Conservation (phyloP, 53 echinoderm and acorn worm species). For the Mesocentrotus franciscanus region DNA sequence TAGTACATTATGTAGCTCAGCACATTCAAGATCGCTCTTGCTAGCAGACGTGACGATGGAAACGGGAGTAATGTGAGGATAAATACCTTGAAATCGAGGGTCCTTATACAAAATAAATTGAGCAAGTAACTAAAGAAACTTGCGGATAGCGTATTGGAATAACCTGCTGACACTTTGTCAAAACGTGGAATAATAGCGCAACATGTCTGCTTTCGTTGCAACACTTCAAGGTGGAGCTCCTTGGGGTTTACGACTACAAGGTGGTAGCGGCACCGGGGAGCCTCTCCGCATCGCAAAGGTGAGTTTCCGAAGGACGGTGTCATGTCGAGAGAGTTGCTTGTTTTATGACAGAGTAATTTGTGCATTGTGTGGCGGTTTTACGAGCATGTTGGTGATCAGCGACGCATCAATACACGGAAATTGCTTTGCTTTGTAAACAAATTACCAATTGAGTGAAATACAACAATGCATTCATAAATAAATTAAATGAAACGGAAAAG, state of each 20-base stretch:
- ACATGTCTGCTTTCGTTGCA: slow-evolving; percentile 46
- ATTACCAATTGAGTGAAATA: neutral
- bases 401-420: neutral
- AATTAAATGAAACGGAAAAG: too few relatives aligned
- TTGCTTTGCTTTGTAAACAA: slow-evolving; percentile 1
- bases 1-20: neutral
- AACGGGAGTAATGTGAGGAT: neutral
- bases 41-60: neutral
- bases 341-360: neutral
- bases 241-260: slow-evolving; percentile 62
- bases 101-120: neutral
- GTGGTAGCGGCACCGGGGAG: slow-evolving; percentile 51
- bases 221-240: slow-evolving; percentile 56
- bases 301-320: slow-evolving; percentile 15
- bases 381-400: slow-evolving; percentile 15
- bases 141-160: neutral
- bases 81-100: neutral
- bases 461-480: neutral
- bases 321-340: neutral
- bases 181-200: slow-evolving; percentile 8
- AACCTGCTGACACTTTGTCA: neutral
- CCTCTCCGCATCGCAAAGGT: slow-evolving; percentile 62
- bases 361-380: neutral
- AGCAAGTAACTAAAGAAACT: neutral
- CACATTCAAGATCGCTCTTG: neutral